Evolutionary conservation across 2,797 vertebrate species (phyloP), one percentile per base, ranked within the genome.

Genomic region (Decapterus maruadsi): DNA sequence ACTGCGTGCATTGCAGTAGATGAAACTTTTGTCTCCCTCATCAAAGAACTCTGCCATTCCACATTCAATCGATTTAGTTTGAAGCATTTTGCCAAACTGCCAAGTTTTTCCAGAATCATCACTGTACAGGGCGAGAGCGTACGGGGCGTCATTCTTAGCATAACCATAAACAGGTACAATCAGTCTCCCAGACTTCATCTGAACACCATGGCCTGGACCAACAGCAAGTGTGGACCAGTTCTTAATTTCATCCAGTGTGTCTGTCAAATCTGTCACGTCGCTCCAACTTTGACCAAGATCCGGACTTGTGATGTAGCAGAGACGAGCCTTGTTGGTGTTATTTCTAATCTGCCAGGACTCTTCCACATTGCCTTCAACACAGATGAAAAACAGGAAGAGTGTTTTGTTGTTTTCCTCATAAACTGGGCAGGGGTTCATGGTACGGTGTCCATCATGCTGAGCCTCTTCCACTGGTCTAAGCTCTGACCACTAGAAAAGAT

Each of bases 191-290:
- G 78, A 88, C 1, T 51, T 8, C 56, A 93, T 72, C 75, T 96
- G 96, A 3, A 96, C 13, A 0, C 96, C 96, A 0, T 97, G 96
- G 4, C 96, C 96, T 0, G 96, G 96, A 0, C 96, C 96, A 38
- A 96, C 94, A 0, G 95, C 95, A 38, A 97, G 95, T 0, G 95
- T 96, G 78, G 94, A 93, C 94, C 94, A 92, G 0, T 29, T 69
- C 9, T 72, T 51, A n/a, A 94, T 6, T 16, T 93, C 87, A 0
- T 16, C 0, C 0, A 93, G 86, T 0, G 89, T 20, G 1, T 85
- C 75, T 0, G 95, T 96, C 68, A 96, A 36, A n/a, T 97, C 95
- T 1, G 63, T 90, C 17, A 88, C 38, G 0, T 0, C 0, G 3
- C 60, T 81, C 68, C 81, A 86, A n/a, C 2, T 13, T 78, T 9